Evolutionary conservation across 1,140 invertebrate species (phyloP).

Genomic region (Philotrypesis tridentata): DNA sequence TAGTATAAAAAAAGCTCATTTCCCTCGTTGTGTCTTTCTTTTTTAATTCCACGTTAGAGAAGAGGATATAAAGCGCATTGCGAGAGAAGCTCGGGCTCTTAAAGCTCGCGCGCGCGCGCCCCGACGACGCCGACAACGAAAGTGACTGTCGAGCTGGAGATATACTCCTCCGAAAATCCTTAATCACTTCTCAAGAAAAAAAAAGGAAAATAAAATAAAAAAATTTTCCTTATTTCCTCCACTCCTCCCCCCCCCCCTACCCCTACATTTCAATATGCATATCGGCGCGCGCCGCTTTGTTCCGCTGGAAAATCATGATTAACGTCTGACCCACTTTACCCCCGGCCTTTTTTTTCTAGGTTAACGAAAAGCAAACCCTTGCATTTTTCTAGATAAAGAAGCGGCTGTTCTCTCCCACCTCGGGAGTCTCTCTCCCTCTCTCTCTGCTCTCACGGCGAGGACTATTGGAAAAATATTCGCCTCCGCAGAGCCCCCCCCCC

Average conservation of each 20-base stretch:
- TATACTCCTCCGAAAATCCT: neutral
- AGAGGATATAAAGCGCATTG: neutral
- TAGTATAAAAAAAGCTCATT: neutral
- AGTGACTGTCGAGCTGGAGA: neutral
- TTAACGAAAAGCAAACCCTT: constrained; percentile 44
- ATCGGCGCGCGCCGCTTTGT: constrained; percentile 16
- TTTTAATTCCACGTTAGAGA: neutral
- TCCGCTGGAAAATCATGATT: constrained; percentile 37
- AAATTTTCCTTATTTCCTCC: neutral
- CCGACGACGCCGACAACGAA: neutral
- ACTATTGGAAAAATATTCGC: constrained; percentile 45
- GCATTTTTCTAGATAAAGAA: constrained; percentile 46
- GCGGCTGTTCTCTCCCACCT: too few species aligned
- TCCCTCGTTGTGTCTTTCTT: neutral
- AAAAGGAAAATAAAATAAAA: too few species aligned
- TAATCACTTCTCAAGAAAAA: neutral
- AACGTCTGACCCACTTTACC: constrained; percentile 37
- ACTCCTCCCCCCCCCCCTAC: neutral
- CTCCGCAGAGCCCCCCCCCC: too few species aligned
- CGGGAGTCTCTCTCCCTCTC: neutral
- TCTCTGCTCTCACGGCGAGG: neutral
- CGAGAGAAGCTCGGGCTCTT: neutral
- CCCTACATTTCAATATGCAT: neutral
- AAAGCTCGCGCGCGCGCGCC: neutral
- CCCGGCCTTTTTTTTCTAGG: constrained; percentile 24